Evolutionary conservation across 1,140 invertebrate species (phyloP), one percentile per base, ranked within the genome.

Genomic region (Trichoplusia ni): DNA sequence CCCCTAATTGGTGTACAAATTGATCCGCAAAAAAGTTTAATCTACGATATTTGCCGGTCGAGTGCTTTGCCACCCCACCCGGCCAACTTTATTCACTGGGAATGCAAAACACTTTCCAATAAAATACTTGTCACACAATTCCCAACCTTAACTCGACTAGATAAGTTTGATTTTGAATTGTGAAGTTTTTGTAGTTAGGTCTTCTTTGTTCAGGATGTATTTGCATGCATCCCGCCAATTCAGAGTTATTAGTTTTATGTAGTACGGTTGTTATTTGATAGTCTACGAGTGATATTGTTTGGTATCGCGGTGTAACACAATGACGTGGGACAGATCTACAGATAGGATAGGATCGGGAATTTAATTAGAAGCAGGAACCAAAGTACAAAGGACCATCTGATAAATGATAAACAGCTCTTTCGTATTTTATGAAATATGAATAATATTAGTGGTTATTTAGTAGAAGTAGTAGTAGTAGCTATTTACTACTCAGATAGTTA

Each of bases 1-100:
- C 58, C 64, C 25, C 49, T 67, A 67, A 67, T 67, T 67, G 53
- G 53, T 44, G 53, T 33, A 59, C 14, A 59, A 59, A 65, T 59
- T 65, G 44, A 51, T 27, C 29, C 38, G 37, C 37, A 40, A 56
- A 64, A 51, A 66, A 66, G 56, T 58, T 46, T 65, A 65, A 65
- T 59, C 64, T 49, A 38, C 13, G 8, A 58, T 58, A 31, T 58
- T 58, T 38, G 7, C 18, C 35, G 38, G 25, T 40, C 25, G 54
- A 31, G 38, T 18, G 25, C 7, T 31, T 14, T 33, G 13, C 35
- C 11, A 25, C 42, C 38, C 54, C 54, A 11, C 42, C 21, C 51
- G 6, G 51, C 19, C 25, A 23, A 58, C 23, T 25, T 58, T 42
- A 31, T 51, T 58, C 16, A 42, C 7, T 19, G 25, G 4, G 9